Evolutionary conservation across 2,113 vertebrate genomes (phyloP), one percentile per base, ranked within the genome.

Genomic region (Rissa tridactyla): DNA sequence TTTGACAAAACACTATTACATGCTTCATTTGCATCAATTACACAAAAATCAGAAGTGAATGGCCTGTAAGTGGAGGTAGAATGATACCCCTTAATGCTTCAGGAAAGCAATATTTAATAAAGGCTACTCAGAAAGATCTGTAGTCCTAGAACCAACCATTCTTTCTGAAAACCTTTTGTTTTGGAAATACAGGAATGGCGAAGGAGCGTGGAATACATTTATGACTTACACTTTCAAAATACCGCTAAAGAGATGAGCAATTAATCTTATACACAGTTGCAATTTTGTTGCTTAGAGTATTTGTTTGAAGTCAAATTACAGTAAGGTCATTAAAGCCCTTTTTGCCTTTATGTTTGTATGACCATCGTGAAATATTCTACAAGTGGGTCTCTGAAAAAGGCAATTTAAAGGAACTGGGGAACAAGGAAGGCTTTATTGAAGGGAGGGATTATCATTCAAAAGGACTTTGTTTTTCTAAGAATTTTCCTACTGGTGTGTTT

Each of bases 21-120:
- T 80, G 71, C 72, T 91, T 90, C 68, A 64, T 91, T 94, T 88
- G 51, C 60, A 73, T 80, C 91, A 85, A 58, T 82, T 91, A 80
- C 52, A 72, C 40, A 90, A 82, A 95, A 80, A 72, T 20, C 32
- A 77, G 87, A 91, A 32, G 47, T 87, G 68, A 91, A 49, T 62
- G 55, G 44, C 47, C 51, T 57, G 25, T 73, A 73, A 83, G 42
- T 79, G 32, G 10, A 55, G 29, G 19, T 77, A 82, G 44, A 85
- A 64, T 3, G 5, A 42, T 88, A 62, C 36, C 17, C 15, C 72
- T 88, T 78, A 80, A 72, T 2, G 1, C 26, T 70, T 57, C 34
- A 62, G 72, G 64, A 92, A 84, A 83, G 14, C 13, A 73, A 29
- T 47, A 72, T 65, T 71, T 88, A 88, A n/a, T 54, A 81, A 44